Percentiles rank a stretch among this genome's conserved stretches.
Conservation (phyloP, 1,140 invertebrate genomes). For the Hycleus phaleratus region DNA sequence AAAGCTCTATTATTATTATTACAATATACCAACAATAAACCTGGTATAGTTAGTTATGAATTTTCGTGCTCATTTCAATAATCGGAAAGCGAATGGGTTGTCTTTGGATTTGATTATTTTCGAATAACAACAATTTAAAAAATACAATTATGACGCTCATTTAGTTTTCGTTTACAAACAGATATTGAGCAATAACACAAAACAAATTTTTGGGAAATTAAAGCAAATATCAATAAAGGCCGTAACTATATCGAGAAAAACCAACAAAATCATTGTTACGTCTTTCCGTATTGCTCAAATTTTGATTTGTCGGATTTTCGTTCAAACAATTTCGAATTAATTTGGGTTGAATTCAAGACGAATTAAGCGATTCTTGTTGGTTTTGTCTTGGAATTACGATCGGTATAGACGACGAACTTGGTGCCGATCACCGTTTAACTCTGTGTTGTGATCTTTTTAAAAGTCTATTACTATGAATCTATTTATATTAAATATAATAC, state of each 20-base stretch:
- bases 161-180: conserved; percentile 5
- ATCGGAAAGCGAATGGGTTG: no score
- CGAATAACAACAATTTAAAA: not conserved
- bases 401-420: no score
- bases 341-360: no score
- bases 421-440: conserved; percentile 29
- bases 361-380: no score
- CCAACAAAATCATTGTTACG: not conserved
- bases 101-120: not conserved
- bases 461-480: conserved; percentile 44
- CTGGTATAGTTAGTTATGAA: no score
- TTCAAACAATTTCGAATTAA: no score
- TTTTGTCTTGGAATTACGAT: no score
- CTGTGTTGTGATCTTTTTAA: conserved; percentile 45
- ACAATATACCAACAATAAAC: no score
- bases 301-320: not conserved
- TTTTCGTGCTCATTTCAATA: no score
- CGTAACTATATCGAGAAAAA: conserved; percentile 21
- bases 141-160: not conserved
- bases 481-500: conserved; percentile 40
- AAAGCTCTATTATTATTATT: conserved; percentile 2
- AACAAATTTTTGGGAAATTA: conserved; percentile 5
- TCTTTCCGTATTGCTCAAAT: not conserved
- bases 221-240: conserved; percentile 29
- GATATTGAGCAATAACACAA: conserved; percentile 20